phyloP scores from a whole-genome alignment of 2,113 vertebrate genomes.

The Baryphthengus martii region DNA sequence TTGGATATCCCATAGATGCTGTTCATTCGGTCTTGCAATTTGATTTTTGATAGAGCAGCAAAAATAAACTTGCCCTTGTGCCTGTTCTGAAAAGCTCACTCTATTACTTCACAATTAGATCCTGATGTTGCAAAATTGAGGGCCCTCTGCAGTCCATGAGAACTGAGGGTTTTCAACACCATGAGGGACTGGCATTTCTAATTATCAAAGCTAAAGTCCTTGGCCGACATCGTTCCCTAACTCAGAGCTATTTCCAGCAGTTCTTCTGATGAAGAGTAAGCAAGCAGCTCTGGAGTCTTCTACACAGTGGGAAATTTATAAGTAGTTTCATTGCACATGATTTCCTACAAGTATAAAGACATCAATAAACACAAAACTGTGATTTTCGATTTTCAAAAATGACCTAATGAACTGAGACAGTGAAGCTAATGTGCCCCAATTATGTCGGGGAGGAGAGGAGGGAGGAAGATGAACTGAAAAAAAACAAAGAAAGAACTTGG shows the following conservation, averaged over 20 bases:
- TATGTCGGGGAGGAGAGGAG: neutral
- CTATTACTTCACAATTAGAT: neutral
- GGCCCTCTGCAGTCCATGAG: neutral
- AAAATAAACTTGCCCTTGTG: neutral
- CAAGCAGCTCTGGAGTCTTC: neutral
- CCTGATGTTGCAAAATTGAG: neutral
- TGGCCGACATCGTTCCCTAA: neutral
- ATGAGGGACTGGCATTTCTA: neutral
- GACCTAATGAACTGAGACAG: constrained; percentile 36
- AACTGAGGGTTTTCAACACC: neutral
- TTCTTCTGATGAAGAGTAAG: constrained; percentile 21
- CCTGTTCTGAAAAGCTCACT: neutral
- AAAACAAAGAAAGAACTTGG: neutral
- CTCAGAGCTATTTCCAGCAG: constrained; percentile 10
- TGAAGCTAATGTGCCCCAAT: constrained; percentile 34
- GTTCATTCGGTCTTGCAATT: neutral
- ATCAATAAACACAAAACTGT: constrained; percentile 7
- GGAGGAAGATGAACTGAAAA: neutral
- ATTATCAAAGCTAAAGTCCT: neutral
- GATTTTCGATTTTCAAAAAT: constrained; percentile 16
- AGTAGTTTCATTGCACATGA: neutral
- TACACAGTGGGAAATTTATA: neutral
- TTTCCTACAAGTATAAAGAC: constrained; percentile 22
- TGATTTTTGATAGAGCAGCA: neutral
- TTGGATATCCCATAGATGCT: neutral